Evolutionary conservation across 2,113 vertebrate genomes (phyloP).

Genomic region (Meleagris gallopavo): DNA sequence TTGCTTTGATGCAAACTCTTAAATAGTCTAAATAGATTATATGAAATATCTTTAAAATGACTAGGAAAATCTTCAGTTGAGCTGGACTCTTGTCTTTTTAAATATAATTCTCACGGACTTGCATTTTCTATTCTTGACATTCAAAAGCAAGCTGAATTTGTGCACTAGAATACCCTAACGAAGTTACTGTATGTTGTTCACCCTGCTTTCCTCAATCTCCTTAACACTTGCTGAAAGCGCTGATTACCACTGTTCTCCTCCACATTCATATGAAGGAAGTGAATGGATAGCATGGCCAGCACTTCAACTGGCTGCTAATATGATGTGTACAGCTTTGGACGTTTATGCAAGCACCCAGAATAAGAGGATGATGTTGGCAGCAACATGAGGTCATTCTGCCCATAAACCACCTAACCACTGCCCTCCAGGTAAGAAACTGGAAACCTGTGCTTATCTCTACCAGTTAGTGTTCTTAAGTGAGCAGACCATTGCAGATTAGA

Average conservation of each 20-base stretch:
- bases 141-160: neutral
- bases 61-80: neutral
- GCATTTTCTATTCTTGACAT: neutral
- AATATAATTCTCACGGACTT: neutral
- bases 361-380: constrained; percentile 3
- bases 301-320: constrained; percentile 20
- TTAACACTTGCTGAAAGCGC: neutral
- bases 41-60: neutral
- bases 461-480: neutral
- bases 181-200: neutral
- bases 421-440: constrained; percentile 55
- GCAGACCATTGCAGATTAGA: neutral
- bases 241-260: neutral
- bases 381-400: constrained; percentile 25
- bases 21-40: neutral
- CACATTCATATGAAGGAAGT: neutral
- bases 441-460: constrained; percentile 34
- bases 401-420: neutral
- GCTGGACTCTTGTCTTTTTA: neutral
- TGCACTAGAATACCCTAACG: neutral
- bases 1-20: neutral
- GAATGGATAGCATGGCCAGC: neutral
- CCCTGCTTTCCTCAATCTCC: neutral
- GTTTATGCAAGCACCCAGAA: neutral
- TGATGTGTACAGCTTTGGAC: constrained; percentile 48